Conservation (phyloP, 2,888 invertebrate species). For the Cepaea hortensis region DNA sequence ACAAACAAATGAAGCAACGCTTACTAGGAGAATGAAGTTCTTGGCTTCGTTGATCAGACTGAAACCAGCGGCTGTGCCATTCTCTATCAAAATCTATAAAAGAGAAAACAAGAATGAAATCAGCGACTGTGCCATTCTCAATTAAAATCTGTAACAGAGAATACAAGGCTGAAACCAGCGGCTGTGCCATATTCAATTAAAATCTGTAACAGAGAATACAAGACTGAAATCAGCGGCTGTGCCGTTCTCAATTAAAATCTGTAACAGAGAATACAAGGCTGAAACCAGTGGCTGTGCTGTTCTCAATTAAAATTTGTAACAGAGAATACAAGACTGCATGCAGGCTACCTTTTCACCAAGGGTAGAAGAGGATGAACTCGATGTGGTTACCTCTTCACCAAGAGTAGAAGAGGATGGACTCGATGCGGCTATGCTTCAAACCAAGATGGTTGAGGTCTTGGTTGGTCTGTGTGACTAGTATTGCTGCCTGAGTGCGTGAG, state of each 20-base stretch:
- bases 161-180: slow-evolving; percentile 84
- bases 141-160: slow-evolving; percentile 81
- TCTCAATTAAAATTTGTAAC: slow-evolving; percentile 84
- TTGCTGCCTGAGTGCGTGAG: no score
- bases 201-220: slow-evolving; percentile 76
- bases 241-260: slow-evolving; percentile 89
- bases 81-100: slow-evolving; percentile 84
- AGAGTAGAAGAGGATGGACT: no score
- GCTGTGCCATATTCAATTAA: slow-evolving; percentile 89
- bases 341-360: no score
- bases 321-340: background rate
- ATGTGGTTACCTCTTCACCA: no score
- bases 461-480: no score
- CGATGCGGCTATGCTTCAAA: no score
- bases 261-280: slow-evolving; percentile 79
- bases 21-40: slow-evolving; percentile 84
- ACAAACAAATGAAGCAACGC: background rate
- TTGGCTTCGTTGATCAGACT: slow-evolving; percentile 88
- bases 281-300: slow-evolving; percentile 89
- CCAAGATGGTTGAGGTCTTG: no score
- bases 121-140: slow-evolving; percentile 89
- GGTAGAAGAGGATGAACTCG: no score
- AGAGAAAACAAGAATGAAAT: slow-evolving; percentile 82
- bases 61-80: slow-evolving; percentile 89
- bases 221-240: slow-evolving; percentile 87